phyloP scores from a whole-genome alignment of 2,113 vertebrate genomes.

The Motacilla alba region DNA sequence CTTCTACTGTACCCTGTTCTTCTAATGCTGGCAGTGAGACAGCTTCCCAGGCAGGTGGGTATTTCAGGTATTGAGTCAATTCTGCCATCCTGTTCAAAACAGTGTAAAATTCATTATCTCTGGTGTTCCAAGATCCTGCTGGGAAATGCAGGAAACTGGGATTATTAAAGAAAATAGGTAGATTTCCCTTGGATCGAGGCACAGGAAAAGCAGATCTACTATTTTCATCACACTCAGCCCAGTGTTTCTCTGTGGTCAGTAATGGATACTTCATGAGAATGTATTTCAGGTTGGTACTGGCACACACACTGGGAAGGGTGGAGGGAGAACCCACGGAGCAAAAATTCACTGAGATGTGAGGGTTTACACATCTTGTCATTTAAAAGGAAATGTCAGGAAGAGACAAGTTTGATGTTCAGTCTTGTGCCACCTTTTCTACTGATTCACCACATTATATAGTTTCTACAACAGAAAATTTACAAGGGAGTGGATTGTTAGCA shows the following conservation, averaged over 20 bases:
- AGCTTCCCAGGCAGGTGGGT: not conserved
- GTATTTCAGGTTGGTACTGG: not conserved
- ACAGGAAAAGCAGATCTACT: not conserved
- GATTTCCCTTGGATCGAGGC: not conserved
- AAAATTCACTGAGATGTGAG: not conserved
- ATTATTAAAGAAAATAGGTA: not conserved
- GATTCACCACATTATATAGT: not conserved
- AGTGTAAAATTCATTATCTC: not conserved
- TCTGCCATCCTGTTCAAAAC: not conserved
- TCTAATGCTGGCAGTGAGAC: not conserved
- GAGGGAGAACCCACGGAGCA: not conserved
- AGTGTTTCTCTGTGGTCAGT: not conserved
- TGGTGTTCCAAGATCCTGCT: not conserved
- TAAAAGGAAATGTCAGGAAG: not conserved
- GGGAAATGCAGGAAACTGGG: not conserved
- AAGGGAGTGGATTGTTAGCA: not conserved
- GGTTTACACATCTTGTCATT: not conserved
- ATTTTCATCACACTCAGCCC: not conserved
- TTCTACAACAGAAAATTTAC: not conserved
- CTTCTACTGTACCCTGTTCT: not conserved
- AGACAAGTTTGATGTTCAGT: not conserved
- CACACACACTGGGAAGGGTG: not conserved
- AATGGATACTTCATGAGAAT: not conserved
- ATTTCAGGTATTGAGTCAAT: not conserved
- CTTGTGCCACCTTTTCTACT: not conserved